Conservation (phyloP, 64 coral and sea anemone species). For the Trachythela sp. region DNA sequence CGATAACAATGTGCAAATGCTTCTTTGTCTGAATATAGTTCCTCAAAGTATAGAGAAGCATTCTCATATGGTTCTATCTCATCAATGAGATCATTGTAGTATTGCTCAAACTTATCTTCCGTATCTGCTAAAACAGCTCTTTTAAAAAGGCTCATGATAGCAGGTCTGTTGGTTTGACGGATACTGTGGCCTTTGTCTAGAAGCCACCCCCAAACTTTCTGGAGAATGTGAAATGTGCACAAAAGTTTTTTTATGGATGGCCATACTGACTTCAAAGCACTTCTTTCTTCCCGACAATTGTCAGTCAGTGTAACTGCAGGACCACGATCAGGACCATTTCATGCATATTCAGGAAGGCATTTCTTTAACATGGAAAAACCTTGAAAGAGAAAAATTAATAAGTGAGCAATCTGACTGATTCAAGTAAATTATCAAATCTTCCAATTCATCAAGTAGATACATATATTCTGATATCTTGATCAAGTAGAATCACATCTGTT, state of each 20-base stretch:
- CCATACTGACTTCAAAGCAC: conserved; percentile 66
- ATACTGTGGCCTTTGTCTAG: conserved; percentile 43
- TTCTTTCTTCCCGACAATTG: conserved; percentile 68
- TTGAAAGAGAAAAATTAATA: background rate
- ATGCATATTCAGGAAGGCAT: conserved; percentile 52
- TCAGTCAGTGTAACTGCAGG: conserved; percentile 62
- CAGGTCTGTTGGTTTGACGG: conserved; percentile 53
- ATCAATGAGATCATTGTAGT: conserved; percentile 55
- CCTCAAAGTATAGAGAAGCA: conserved; percentile 52
- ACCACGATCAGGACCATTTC: conserved; percentile 31
- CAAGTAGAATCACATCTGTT: background rate
- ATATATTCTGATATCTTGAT: background rate
- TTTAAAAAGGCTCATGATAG: conserved; percentile 68
- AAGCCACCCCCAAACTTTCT: conserved; percentile 69
- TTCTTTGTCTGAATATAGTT: conserved; percentile 62
- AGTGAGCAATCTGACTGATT: background rate
- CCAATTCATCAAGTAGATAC: background rate
- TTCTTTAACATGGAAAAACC: conserved; percentile 43
- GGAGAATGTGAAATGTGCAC: conserved; percentile 61
- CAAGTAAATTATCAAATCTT: too few species aligned
- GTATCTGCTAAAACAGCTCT: conserved; percentile 56
- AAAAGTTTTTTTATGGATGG: conserved; percentile 57
- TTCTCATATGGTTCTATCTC: conserved; percentile 50
- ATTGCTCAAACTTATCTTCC: conserved; percentile 58
- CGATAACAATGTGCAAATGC: conserved; percentile 66